These are phyloP conservation scores for Leucophenga montana DNA, from an alignment of 2,888 invertebrate species.

Conservation along the genomic window DNA sequence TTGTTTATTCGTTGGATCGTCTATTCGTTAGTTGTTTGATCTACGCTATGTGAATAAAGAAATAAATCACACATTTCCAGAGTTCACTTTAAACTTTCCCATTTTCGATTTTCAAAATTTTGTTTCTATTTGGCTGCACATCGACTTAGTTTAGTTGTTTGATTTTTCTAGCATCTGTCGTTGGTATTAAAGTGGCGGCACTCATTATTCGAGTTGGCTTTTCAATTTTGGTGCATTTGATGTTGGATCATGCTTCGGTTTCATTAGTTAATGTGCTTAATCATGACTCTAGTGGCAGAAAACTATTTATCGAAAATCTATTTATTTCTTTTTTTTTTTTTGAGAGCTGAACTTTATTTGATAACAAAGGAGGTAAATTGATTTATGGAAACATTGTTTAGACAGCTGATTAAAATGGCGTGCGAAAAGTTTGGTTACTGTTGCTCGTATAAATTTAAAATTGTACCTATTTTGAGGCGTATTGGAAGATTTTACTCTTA, in stretches of 20 bases:
- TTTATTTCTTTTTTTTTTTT: no score
- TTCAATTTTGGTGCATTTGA: conserved; percentile 48
- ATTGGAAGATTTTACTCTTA: no score
- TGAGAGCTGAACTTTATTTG: conserved; percentile 15
- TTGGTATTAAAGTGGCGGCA: conserved; percentile 3
- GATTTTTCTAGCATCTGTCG: not conserved
- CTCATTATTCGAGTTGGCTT: conserved; percentile 6
- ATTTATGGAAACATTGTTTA: conserved; percentile 51
- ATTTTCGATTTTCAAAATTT: conserved; percentile 42
- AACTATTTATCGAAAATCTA: conserved; percentile 58
- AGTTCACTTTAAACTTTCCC: conserved; percentile 63
- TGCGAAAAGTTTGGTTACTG: not conserved
- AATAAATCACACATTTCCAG: conserved; percentile 63
- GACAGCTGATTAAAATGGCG: not conserved
- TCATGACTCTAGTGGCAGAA: conserved; percentile 41
- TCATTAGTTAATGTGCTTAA: conserved; percentile 65
- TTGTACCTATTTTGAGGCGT: not conserved
- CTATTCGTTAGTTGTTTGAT: conserved; percentile 39
- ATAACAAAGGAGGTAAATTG: conserved; percentile 16
- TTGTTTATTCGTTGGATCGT: conserved; percentile 5
- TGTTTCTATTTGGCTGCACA: conserved; percentile 42
- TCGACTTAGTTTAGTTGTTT: not conserved
- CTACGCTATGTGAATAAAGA: conserved; percentile 51
- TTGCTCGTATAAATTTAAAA: not conserved
- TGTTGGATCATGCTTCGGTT: conserved; percentile 58